A percentile compares a stretch with the other conserved stretches of the same genome.
Evolutionary conservation across 2,888 invertebrate species (phyloP).

Genomic region (Pseudococcus longispinus): DNA sequence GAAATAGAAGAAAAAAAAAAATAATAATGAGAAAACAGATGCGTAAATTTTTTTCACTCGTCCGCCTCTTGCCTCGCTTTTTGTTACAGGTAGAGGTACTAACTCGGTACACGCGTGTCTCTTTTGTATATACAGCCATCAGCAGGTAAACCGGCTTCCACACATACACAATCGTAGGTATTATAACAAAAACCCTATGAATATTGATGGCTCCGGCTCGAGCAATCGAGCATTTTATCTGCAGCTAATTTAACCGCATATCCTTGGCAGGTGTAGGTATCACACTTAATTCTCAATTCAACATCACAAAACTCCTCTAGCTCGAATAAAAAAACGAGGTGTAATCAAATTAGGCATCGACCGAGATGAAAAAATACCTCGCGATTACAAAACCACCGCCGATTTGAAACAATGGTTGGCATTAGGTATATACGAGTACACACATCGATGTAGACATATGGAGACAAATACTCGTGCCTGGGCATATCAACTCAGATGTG

Average conservation of each 20-base stretch:
- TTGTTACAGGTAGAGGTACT: neutral
- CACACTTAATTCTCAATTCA: neutral
- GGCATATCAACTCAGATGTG: neutral
- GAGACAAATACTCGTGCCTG: neutral
- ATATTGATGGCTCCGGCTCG: neutral
- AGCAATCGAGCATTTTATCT: neutral
- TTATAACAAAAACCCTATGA: neutral
- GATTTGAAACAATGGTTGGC: conserved; percentile 16
- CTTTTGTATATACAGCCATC: neutral
- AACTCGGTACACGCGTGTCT: neutral
- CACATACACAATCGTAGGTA: neutral
- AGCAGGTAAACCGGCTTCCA: neutral
- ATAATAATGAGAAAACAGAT: conserved; percentile 16
- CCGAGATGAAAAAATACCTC: neutral
- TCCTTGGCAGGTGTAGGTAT: neutral
- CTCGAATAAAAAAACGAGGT: neutral
- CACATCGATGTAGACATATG: neutral
- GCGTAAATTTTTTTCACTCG: neutral
- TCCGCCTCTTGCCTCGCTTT: neutral
- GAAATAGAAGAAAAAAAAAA: neutral
- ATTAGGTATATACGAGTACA: neutral
- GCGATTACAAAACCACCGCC: neutral
- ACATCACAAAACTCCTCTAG: neutral
- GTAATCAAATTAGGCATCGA: neutral
- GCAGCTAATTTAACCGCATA: neutral